A percentile compares a stretch with the other conserved stretches of the same genome.
Conservation (phyloP, 2,888 invertebrate species). For the Leptinotarsa rubiginosa region DNA sequence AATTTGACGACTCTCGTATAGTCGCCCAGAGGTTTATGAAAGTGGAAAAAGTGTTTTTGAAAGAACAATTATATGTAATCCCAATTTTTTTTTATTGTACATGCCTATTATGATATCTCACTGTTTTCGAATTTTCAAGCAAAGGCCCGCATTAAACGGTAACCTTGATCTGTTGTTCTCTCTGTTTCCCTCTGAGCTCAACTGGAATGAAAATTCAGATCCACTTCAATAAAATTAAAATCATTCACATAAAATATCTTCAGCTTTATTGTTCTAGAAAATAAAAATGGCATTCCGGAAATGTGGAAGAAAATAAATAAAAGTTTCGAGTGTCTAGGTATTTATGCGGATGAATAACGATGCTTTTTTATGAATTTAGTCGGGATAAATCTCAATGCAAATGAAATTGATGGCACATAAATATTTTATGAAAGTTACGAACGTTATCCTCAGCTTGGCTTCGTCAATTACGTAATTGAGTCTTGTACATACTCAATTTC, state of each 20-base stretch:
- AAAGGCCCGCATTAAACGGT: constrained; percentile 16
- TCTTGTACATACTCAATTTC: constrained; percentile 29
- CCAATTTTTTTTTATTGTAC: too few species aligned
- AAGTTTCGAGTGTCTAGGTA: constrained; percentile 59
- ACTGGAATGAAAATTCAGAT: constrained; percentile 53
- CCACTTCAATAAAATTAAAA: constrained; percentile 61
- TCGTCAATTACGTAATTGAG: constrained; percentile 37
- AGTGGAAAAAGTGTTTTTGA: too few species aligned
- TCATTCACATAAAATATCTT: constrained; percentile 59
- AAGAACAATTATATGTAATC: too few species aligned
- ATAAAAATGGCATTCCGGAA: constrained; percentile 59
- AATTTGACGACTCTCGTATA: too few species aligned
- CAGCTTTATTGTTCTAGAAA: constrained; percentile 54
- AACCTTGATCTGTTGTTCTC: constrained; percentile 43
- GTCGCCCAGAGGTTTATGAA: too few species aligned
- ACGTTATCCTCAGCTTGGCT: constrained; percentile 29
- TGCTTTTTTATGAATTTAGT: constrained; percentile 60
- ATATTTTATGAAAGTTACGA: constrained; percentile 25
- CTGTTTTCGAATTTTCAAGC: too few species aligned
- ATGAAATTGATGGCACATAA: constrained; percentile 57
- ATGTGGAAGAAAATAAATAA: constrained; percentile 58
- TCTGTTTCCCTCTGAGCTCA: constrained; percentile 42
- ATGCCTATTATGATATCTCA: too few species aligned
- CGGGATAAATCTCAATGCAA: constrained; percentile 62
- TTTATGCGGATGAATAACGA: constrained; percentile 62